Evolutionary conservation across 2,888 invertebrate species (phyloP).

Genomic region (Hirtodrosophila trivittata): DNA sequence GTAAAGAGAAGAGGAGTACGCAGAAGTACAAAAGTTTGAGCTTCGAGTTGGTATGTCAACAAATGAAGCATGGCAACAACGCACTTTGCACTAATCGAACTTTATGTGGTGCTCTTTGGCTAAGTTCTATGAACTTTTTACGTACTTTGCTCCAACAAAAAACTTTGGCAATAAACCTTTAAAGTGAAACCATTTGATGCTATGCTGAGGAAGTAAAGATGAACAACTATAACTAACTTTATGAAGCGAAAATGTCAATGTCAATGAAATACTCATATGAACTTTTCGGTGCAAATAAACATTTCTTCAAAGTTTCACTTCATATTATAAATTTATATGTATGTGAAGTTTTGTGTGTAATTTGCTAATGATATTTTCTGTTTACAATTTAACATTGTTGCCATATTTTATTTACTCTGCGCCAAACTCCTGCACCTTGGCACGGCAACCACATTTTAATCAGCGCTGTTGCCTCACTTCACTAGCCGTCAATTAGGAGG

Average conservation of each 20-base stretch:
- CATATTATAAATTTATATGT: no score
- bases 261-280: no score
- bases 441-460: constrained; percentile 10
- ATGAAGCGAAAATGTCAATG: no score
- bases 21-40: constrained; percentile 9
- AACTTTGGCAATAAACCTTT: constrained; percentile 49
- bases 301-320: no score
- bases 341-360: no score
- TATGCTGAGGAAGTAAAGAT: constrained; percentile 19
- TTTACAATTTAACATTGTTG: no score
- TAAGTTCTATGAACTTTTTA: constrained; percentile 51
- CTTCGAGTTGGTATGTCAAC: constrained; percentile 45
- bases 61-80: constrained; percentile 50
- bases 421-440: no score
- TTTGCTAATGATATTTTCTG: no score
- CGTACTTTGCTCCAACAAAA: constrained; percentile 18
- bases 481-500: constrained; percentile 11
- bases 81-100: constrained; percentile 66
- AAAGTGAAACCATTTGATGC: constrained; percentile 26
- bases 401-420: no score
- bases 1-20: constrained; percentile 27
- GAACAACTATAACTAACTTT: no score
- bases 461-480: constrained; percentile 18
- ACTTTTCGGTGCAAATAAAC: no score
- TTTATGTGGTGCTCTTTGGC: constrained; percentile 57